Percentiles rank a stretch among this genome's conserved stretches.
phyloP scores from a whole-genome alignment of 2,113 vertebrate genomes.

The Bos javanicus region DNA sequence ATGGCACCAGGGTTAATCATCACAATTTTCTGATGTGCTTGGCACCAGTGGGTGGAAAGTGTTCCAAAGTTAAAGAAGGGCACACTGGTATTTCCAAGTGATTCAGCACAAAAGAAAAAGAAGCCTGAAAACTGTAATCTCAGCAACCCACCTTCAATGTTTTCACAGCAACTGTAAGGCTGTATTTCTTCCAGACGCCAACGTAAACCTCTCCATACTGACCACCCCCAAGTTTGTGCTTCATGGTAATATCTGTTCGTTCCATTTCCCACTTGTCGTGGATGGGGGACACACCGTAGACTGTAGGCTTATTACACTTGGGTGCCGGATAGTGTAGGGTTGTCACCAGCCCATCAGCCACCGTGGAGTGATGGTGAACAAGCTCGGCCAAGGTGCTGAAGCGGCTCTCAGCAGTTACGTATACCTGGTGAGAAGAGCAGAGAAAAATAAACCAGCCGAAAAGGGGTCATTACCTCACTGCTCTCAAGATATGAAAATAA shows the following conservation, averaged over 20 bases:
- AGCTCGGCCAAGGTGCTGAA: slow-evolving; percentile 97
- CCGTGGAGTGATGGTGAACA: slow-evolving; percentile 98
- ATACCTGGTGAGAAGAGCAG: slow-evolving; percentile 83
- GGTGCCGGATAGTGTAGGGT: slow-evolving; percentile 98
- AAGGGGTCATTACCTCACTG: background rate
- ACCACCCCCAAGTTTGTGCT: slow-evolving; percentile 99
- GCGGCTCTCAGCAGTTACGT: slow-evolving; percentile 97
- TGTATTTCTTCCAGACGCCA: slow-evolving; percentile 99
- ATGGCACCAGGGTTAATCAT: background rate
- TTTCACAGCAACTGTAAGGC: slow-evolving; percentile 97
- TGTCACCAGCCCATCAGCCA: slow-evolving; percentile 97
- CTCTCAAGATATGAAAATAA: background rate
- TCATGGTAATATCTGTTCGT: slow-evolving; percentile 99
- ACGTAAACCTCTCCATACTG: slow-evolving; percentile 99
- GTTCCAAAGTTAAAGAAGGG: slow-evolving; percentile 27
- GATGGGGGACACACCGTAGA: slow-evolving; percentile 99
- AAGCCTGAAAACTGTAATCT: background rate
- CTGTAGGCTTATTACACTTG: slow-evolving; percentile 99
- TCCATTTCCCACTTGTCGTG: slow-evolving; percentile 99
- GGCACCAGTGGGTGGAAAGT: background rate
- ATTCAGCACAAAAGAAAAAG: background rate
- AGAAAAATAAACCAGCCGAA: background rate
- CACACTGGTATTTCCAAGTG: background rate
- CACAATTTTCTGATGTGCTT: background rate
- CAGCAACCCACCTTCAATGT: slow-evolving; percentile 90